These are phyloP conservation scores for Dioctria linearis DNA, from an alignment of 2,888 invertebrate species.

Conservation along the genomic window DNA sequence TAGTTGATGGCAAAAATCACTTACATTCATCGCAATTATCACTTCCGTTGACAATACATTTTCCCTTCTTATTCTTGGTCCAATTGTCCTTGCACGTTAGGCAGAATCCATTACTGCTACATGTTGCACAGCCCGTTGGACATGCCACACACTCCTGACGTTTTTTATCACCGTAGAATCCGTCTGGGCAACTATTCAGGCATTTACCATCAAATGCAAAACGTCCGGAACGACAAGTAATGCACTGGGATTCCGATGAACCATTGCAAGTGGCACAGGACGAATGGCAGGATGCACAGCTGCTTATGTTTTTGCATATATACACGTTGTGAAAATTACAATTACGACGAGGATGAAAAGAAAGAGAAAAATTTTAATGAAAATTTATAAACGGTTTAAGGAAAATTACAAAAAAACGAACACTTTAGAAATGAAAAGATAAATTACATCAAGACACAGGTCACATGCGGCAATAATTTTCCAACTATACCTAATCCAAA, in stretches of 20 bases:
- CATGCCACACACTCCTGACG: slow-evolving; percentile 85
- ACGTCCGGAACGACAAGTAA: slow-evolving; percentile 82
- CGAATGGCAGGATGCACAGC: slow-evolving; percentile 84
- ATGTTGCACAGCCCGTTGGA: slow-evolving; percentile 83
- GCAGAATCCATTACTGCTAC: slow-evolving; percentile 81
- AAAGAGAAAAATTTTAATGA: slow-evolving; percentile 18
- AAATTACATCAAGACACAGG: too few relatives aligned
- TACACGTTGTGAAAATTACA: neutral
- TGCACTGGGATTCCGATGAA: slow-evolving; percentile 83
- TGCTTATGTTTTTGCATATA: slow-evolving; percentile 62
- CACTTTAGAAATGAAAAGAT: too few relatives aligned
- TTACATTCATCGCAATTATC: slow-evolving; percentile 80
- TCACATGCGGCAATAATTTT: neutral
- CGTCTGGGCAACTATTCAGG: slow-evolving; percentile 80
- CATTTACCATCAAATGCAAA: slow-evolving; percentile 83
- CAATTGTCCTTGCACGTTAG: slow-evolving; percentile 82
- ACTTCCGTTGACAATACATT: slow-evolving; percentile 81
- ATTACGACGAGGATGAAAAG: slow-evolving; percentile 15
- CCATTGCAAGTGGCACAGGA: slow-evolving; percentile 88
- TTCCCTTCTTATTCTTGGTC: slow-evolving; percentile 82
- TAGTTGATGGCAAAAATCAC: slow-evolving; percentile 64
- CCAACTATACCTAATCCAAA: neutral
- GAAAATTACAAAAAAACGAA: too few relatives aligned
- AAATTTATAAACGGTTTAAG: neutral
- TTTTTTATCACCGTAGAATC: slow-evolving; percentile 83